These are phyloP conservation scores for Hippocampus abdominalis DNA, from an alignment of 2,113 vertebrate species.

Conservation along the genomic window DNA sequence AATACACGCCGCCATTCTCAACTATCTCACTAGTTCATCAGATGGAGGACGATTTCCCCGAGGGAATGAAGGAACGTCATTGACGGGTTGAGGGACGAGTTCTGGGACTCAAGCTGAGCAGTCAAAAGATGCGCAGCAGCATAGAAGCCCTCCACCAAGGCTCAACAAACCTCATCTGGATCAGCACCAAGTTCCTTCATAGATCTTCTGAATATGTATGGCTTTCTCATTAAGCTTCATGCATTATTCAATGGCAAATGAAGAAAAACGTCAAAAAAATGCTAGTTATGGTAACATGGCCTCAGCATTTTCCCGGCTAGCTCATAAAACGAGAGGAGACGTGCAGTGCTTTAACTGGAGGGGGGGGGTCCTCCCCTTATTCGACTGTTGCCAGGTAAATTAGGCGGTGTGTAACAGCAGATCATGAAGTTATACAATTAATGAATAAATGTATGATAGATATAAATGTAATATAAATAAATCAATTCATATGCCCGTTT, in stretches of 20 bases:
- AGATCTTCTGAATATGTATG: background rate
- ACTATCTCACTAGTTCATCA: background rate
- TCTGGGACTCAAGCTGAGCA: background rate
- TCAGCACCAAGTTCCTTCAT: background rate
- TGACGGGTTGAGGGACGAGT: background rate
- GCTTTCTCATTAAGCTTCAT: background rate
- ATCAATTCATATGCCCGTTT: too few species aligned
- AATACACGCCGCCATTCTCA: background rate
- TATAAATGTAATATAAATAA: too few species aligned
- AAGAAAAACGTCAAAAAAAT: background rate
- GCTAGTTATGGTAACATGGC: background rate
- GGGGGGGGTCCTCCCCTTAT: too few species aligned
- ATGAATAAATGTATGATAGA: too few species aligned
- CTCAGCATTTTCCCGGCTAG: background rate
- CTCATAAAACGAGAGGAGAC: background rate
- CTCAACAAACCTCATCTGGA: slow-evolving; percentile 3
- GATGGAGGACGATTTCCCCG: background rate
- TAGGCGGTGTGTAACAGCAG: too few species aligned
- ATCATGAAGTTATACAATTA: too few species aligned
- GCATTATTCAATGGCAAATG: slow-evolving; percentile 2
- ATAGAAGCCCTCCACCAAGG: background rate
- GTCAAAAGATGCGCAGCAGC: background rate
- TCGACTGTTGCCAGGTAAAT: too few species aligned
- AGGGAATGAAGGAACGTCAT: background rate
- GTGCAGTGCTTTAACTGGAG: background rate